Percentiles rank a stretch among this genome's conserved stretches.
phyloP scores from a whole-genome alignment of 2,888 invertebrate species.

The Harpalus rufipes region DNA sequence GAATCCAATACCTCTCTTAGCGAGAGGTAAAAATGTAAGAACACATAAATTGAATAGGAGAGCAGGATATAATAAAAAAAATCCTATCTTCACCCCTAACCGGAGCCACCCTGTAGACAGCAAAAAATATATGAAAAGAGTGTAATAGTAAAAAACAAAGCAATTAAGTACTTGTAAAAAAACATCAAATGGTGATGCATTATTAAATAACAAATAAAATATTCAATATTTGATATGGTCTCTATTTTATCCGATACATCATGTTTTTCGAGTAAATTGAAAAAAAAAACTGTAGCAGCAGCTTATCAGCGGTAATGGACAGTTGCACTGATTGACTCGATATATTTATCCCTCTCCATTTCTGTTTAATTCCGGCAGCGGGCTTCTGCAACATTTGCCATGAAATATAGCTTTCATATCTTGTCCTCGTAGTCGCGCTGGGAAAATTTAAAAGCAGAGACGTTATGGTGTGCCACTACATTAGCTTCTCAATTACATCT shows the following conservation, averaged over 20 bases:
- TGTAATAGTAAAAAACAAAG: no score
- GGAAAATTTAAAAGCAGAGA: constrained; percentile 63
- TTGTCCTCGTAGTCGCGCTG: constrained; percentile 27
- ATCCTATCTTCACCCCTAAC: no score
- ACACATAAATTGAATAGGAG: no score
- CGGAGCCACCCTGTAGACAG: no score
- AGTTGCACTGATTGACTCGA: constrained; percentile 51
- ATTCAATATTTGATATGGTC: background rate
- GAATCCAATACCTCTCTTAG: no score
- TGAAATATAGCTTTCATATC: constrained; percentile 65
- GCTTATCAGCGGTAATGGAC: constrained; percentile 15
- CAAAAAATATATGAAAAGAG: no score
- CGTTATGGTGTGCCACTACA: constrained; percentile 66
- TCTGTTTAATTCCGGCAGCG: constrained; percentile 48
- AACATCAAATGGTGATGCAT: no score
- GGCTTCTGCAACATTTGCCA: constrained; percentile 61
- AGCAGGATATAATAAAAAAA: no score
- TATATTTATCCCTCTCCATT: constrained; percentile 51
- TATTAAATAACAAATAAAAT: no score
- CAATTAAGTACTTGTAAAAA: no score
- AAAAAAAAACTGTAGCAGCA: background rate
- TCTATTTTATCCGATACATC: background rate
- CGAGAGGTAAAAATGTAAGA: no score
- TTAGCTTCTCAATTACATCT: constrained; percentile 66
- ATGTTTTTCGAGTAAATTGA: constrained; percentile 3